Percentiles rank a stretch among this genome's conserved stretches.
These are phyloP conservation scores for Pogonocichla stellata DNA, from an alignment of 2,113 vertebrate genomes.

Conservation along the genomic window DNA sequence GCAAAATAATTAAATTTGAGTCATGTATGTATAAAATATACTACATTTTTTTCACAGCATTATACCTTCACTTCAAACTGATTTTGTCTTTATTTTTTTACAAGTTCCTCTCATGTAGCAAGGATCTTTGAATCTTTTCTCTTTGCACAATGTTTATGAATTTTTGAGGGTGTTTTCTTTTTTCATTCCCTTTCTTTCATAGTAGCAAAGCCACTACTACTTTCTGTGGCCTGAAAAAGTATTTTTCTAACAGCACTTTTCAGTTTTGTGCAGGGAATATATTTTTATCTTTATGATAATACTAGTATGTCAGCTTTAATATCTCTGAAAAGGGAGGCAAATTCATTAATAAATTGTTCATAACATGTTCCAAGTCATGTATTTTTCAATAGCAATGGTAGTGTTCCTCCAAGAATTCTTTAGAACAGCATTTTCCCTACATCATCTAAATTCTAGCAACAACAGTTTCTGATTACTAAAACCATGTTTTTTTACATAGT, in stretches of 20 bases:
- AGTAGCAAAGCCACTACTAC: neutral
- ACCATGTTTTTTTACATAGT: neutral
- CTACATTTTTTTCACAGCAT: neutral
- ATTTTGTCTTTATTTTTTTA: neutral
- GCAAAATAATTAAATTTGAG: neutral
- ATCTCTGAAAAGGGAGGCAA: neutral
- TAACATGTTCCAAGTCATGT: fast-evolving
- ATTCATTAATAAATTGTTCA: neutral
- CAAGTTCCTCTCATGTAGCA: neutral
- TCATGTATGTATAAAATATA: fast-evolving
- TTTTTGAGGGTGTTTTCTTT: neutral
- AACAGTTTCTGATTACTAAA: neutral
- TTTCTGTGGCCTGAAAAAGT: neutral
- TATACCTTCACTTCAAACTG: neutral
- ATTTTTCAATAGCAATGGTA: neutral
- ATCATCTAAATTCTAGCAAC: neutral
- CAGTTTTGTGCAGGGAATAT: neutral
- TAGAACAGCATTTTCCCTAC: neutral
- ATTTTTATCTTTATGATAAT: neutral
- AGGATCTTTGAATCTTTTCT: neutral
- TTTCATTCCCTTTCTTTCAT: neutral
- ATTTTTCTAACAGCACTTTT: neutral
- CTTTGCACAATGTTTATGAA: neutral
- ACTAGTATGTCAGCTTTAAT: neutral
- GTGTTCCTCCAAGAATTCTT: neutral